Percentiles rank a stretch among this genome's conserved stretches.
Conservation (phyloP, 1,140 invertebrate species). For the Hermatobates lingyangjiaoensis region DNA sequence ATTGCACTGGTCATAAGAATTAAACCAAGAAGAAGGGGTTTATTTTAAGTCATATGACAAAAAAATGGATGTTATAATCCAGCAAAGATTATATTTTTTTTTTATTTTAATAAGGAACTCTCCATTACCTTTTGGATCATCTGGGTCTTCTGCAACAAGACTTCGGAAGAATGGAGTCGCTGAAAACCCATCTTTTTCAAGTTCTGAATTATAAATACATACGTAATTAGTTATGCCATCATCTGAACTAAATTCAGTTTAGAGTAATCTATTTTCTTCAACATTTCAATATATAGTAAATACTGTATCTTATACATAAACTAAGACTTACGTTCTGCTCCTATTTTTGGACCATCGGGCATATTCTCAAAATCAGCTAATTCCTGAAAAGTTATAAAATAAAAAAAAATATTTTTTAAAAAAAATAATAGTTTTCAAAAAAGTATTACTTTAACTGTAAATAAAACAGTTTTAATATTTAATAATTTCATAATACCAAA, state of each 20-base stretch:
- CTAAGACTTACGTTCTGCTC: constrained; percentile 28
- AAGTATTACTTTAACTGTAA: too few species aligned
- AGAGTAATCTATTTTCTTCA: background rate
- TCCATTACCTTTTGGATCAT: constrained; percentile 2
- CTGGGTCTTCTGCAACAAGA: constrained; percentile 35
- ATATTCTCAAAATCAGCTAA: constrained; percentile 64
- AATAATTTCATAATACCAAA: too few species aligned
- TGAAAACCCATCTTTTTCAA: constrained; percentile 28
- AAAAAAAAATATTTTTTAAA: too few species aligned
- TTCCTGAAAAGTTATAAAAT: constrained; percentile 41
- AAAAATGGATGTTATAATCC: background rate
- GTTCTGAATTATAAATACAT: constrained; percentile 4
- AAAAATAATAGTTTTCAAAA: too few species aligned
- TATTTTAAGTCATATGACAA: background rate
- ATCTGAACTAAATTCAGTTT: too few species aligned
- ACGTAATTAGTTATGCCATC: too few species aligned
- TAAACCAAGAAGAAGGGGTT: background rate
- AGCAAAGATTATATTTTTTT: background rate
- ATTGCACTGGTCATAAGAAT: background rate
- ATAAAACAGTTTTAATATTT: too few species aligned
- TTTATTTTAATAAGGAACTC: background rate
- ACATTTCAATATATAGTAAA: background rate
- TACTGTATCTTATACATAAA: background rate
- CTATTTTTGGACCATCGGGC: constrained; percentile 46
- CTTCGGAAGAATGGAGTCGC: constrained; percentile 42